phyloP scores from a whole-genome alignment of 2,797 vertebrate genomes.

The Fistularia tabacaria region DNA sequence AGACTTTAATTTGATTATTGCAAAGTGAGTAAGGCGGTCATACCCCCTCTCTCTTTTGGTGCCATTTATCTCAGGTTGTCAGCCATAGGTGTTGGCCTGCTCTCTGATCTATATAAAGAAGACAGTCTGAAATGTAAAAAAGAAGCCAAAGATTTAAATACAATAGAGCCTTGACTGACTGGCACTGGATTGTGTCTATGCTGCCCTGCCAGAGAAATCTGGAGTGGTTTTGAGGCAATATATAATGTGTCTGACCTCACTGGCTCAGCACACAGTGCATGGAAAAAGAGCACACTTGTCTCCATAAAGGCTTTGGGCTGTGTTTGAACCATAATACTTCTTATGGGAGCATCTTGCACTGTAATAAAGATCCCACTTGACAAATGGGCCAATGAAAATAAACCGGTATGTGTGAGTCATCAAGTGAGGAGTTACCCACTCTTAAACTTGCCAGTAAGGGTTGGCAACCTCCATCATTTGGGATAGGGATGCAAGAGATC shows the following conservation, averaged over 20 bases:
- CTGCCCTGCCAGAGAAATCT: constrained; percentile 45
- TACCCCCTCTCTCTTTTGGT: background rate
- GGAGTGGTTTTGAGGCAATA: constrained; percentile 57
- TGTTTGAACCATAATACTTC: constrained; percentile 60
- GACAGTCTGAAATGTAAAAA: constrained; percentile 29
- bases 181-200: constrained; percentile 28
- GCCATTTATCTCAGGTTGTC: constrained; percentile 7
- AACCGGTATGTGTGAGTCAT: constrained; percentile 59
- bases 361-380: constrained; percentile 65
- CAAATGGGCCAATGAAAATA: constrained; percentile 62
- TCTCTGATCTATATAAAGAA: constrained; percentile 18
- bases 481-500: constrained; percentile 26
- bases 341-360: constrained; percentile 51
- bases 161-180: constrained; percentile 32
- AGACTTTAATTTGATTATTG: background rate
- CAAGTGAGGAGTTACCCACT: constrained; percentile 26
- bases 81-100: constrained; percentile 1
- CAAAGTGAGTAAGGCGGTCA: constrained; percentile 5
- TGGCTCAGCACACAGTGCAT: constrained; percentile 40
- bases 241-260: constrained; percentile 58
- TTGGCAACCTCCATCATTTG: constrained; percentile 25
- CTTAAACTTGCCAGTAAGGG: constrained; percentile 32
- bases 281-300: constrained; percentile 58
- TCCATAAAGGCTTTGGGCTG: constrained; percentile 52
- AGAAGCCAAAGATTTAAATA: constrained; percentile 35